Evolutionary conservation across 2,113 vertebrate genomes (phyloP), one percentile per base, ranked within the genome.

Genomic region (Aplodontia rufa): DNA sequence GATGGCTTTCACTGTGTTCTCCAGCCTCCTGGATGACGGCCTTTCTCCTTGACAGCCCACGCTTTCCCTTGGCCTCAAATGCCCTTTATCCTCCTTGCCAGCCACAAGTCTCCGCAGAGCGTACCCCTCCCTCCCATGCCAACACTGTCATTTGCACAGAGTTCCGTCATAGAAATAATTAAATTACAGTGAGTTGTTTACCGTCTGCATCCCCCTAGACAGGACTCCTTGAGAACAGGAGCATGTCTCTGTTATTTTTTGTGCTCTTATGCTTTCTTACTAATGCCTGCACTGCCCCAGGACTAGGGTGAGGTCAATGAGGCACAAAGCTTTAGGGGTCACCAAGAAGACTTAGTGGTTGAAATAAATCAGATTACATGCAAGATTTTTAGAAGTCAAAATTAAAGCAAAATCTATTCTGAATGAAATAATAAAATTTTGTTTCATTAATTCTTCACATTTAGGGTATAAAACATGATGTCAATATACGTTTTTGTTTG

Each of bases 341-440:
- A n/a, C 24, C 45, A 45, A 55, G 51, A 82, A 49, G 32, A 37
- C 32, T 45, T 62, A 47, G 20, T 62, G 4, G 42, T 68, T 26
- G 8, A 91, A 83, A 62, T n/a, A 93, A 81, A 84, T 62, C 74
- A 6, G 47, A 66, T 51, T 58, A 62, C 72, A 81, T 17, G 58
- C 8, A 51, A n/a, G 40, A 8, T 58, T 87, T 80, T 60, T 19
- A 53, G 40, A 69, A 62, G 80, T 55, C 0, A 42, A 89, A 82
- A 72, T 58, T 37, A 69, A 62, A 64, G 42, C 45, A 40, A 92
- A 87, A 74, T 84, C 10, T 10, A 24, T 90, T 71, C 42, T 51
- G 55, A 71, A 45, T 28, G 40, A 87, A 90, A 84, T 88, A 71
- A 45, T 28, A 47, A 87, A 90, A 84, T 88, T 74, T 87, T 74